Conservation (phyloP, 2,113 vertebrate species). For the Leuciscus idus region DNA sequence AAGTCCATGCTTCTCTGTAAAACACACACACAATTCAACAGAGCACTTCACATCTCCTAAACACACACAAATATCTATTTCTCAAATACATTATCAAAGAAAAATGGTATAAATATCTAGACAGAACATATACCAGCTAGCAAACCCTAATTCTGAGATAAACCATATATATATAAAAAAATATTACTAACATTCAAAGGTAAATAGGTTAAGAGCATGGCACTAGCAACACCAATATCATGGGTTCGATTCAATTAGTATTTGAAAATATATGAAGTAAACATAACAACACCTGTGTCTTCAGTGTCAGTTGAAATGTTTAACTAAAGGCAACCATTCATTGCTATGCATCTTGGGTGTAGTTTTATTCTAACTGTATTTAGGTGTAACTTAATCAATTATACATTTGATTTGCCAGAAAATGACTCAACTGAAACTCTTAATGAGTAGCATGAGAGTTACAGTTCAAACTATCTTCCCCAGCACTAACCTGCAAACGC, state of each 20-base stretch:
- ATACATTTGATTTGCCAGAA: background rate
- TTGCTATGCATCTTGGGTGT: background rate
- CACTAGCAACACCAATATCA: background rate
- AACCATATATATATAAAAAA: background rate
- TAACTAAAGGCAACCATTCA: background rate
- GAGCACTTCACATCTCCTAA: background rate
- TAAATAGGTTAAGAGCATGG: too few species aligned
- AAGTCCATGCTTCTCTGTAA: slow-evolving; percentile 81
- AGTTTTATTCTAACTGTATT: background rate
- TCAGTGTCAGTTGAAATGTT: background rate
- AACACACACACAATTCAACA: slow-evolving; percentile 23
- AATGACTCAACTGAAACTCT: background rate
- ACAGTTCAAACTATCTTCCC: background rate
- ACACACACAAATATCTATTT: background rate
- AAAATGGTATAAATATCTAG: background rate
- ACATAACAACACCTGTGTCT: too few species aligned
- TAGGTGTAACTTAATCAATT: background rate
- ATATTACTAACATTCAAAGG: background rate
- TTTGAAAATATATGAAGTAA: too few species aligned
- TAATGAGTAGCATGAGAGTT: background rate
- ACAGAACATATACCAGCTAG: background rate
- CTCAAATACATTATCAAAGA: background rate
- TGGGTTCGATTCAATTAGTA: too few species aligned
- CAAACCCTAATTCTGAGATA: background rate
- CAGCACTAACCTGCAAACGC: slow-evolving; percentile 78